Evolutionary conservation across 2,888 invertebrate genomes (phyloP).

Genomic region (Lithosia quadra): DNA sequence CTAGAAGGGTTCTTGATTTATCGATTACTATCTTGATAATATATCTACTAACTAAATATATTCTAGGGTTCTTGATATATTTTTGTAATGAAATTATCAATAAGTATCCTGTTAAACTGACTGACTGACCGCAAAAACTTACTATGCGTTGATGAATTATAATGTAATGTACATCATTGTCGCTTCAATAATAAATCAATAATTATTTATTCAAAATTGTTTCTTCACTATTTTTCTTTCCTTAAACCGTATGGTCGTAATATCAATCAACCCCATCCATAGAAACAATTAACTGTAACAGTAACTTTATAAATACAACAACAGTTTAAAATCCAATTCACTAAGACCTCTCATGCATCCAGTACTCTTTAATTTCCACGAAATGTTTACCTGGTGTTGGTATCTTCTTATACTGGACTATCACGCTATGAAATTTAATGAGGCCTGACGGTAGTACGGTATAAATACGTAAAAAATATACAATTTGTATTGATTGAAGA

Average conservation of each 20-base stretch:
- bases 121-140: not conserved
- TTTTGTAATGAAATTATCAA: not conserved
- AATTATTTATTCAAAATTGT: too few species aligned
- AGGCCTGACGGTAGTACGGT: conserved; percentile 61
- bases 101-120: not conserved
- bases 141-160: not conserved
- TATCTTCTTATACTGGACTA: conserved; percentile 52
- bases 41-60: too few species aligned
- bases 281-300: conserved; percentile 57
- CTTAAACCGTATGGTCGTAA: conserved; percentile 11
- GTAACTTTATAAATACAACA: conserved; percentile 59
- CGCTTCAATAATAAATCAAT: conserved; percentile 10
- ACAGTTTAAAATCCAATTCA: conserved; percentile 35
- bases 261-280: conserved; percentile 17
- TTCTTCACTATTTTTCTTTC: conserved; percentile 6
- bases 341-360: conserved; percentile 35
- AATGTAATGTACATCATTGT: not conserved
- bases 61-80: not conserved
- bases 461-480: conserved; percentile 49
- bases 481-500: conserved; percentile 58
- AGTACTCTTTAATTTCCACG: conserved; percentile 8
- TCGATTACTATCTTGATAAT: too few species aligned
- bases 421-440: conserved; percentile 61
- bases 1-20: too few species aligned
- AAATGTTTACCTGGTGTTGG: conserved; percentile 17